Base-by-base conservation (phyloP, 1,140 invertebrate genomes). In the Papilio polytes region DNA sequence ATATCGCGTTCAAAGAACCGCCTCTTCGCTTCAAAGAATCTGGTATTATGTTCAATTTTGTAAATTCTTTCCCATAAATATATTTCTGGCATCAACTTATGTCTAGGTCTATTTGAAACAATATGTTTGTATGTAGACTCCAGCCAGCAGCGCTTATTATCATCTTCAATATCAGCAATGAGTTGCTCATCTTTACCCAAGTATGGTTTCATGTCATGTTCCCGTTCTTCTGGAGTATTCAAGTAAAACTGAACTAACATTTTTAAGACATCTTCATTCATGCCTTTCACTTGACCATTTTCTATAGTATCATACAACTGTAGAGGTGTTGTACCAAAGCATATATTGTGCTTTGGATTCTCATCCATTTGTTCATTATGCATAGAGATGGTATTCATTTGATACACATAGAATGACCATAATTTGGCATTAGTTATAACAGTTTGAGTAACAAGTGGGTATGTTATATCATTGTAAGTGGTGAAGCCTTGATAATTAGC, bases 401-500 rank as follows among this genome's bases (percentile, higher is more conserved):
- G 98, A 90, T 99, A 99, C 9, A 96, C 95, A 89, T 97, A 98
- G 84, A 99, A 98, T 3, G 97, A 97, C 96, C 97, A 98, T 0
- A 96, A 89, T 85, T 97, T 96, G 0, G 98, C 98, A 95, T 99
- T 97, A 3, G 98, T 98, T 41, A 98, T 95, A 72, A 99, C 93
- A 4, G 97, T 97, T 96, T 99, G 98, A 46, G 97, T 97, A 8
- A 97, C 96, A 44, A 99, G 90, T 15, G 98, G 98, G 92, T 99
- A 99, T 0, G 98, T 98, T 8, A 99, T 85, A 79, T 99, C 98
- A 87, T 98, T 97, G 84, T 96, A 98, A 8, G 97, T 97, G 74
- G 97, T 98, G 90, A 99, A 99, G 72, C 98, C 98, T 95, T 98
- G 97, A 93, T 97, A 97, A 90, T 96, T 97, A 9, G 98, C 98